Conservation (phyloP, 2,888 invertebrate species). For the Rotaria socialis region DNA sequence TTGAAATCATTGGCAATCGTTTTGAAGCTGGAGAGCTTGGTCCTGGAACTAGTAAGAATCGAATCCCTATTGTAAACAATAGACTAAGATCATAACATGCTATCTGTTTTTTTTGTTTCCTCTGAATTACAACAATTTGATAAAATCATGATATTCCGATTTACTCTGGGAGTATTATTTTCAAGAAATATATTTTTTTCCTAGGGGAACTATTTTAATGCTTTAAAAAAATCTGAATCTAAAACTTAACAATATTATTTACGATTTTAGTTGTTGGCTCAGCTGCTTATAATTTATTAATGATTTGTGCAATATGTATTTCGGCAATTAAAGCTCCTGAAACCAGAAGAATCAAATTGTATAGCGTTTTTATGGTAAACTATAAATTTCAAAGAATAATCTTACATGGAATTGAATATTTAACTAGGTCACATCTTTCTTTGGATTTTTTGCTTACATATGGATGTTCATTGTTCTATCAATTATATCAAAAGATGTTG, state of each 20-base stretch:
- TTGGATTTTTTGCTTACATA: constrained; percentile 62
- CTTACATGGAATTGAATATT: constrained; percentile 29
- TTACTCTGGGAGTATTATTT: neutral
- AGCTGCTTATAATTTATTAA: constrained; percentile 65
- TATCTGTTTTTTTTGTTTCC: neutral
- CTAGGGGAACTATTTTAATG: neutral
- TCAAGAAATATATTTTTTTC: neutral
- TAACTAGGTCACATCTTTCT: constrained; percentile 7
- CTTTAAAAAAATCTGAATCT: neutral
- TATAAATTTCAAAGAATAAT: neutral
- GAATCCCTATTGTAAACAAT: too few species aligned
- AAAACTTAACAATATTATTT: neutral
- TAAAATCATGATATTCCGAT: neutral
- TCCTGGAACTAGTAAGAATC: constrained; percentile 57
- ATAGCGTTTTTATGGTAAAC: constrained; percentile 19
- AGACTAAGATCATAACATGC: neutral
- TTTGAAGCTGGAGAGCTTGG: constrained; percentile 62
- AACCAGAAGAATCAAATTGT: constrained; percentile 55
- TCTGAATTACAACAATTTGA: neutral
- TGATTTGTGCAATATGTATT: constrained; percentile 64
- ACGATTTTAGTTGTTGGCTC: constrained; percentile 61
- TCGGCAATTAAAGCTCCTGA: constrained; percentile 61
- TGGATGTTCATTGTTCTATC: constrained; percentile 64
- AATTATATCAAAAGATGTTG: constrained; percentile 57
- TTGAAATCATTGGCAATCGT: constrained; percentile 62